A percentile compares a stretch with the other conserved stretches of the same genome.
Conservation (phyloP, 30 jellyfish, hydroid and myxozoan genomes). For the Catostylus mosaicus region DNA sequence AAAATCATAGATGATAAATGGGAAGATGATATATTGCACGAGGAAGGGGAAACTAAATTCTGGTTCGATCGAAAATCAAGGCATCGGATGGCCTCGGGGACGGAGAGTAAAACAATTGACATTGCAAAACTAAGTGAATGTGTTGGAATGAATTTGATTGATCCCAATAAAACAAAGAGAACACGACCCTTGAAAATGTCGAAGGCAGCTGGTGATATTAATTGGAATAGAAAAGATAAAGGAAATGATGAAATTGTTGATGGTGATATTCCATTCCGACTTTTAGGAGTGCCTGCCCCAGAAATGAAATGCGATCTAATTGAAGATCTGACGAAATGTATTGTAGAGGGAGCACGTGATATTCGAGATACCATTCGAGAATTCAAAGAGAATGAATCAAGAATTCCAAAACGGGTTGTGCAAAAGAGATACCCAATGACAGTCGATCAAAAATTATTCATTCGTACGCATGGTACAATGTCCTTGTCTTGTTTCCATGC, state of each 20-base stretch:
- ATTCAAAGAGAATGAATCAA: constrained; percentile 21
- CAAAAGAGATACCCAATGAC: constrained; percentile 42
- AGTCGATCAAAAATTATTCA: constrained; percentile 65
- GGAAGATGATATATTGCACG: not conserved
- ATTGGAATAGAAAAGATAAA: not conserved
- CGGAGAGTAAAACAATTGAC: not conserved
- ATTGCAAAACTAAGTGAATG: not conserved
- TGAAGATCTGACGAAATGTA: constrained; percentile 54
- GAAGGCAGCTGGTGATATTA: not conserved
- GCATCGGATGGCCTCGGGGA: not conserved
- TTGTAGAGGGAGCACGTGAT: constrained; percentile 74
- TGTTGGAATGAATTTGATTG: not conserved
- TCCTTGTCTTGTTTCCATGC: constrained; percentile 80
- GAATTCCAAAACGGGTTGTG: constrained; percentile 24
- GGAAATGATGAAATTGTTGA: constrained; percentile 7
- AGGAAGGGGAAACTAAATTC: not conserved
- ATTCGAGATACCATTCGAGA: constrained; percentile 67
- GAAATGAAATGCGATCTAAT: constrained; percentile 35
- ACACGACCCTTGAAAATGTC: not conserved
- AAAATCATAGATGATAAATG: constrained; percentile 10
- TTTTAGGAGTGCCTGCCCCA: constrained; percentile 64
- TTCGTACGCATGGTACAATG: constrained; percentile 85
- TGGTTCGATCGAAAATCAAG: not conserved
- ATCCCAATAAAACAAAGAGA: not conserved
- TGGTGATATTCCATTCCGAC: constrained; percentile 48